Conservation (phyloP, 37 sponge, comb jelly and placozoan genomes). For the Spongilla lacustris region DNA sequence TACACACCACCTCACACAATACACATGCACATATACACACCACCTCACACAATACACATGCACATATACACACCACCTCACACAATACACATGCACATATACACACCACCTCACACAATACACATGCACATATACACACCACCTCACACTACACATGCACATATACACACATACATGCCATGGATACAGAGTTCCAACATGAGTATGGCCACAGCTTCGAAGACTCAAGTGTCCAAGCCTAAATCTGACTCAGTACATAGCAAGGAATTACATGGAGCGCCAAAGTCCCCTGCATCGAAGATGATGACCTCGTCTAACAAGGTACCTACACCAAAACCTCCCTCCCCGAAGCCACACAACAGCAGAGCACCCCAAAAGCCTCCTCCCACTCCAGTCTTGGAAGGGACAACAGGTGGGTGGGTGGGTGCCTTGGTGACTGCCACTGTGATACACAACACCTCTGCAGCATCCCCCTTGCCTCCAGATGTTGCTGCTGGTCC, state of each 20-base stretch:
- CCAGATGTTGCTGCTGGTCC: conserved; percentile 3
- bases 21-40: too few relatives aligned
- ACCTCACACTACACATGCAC: too few relatives aligned
- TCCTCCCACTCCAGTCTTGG: background rate
- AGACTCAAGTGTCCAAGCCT: background rate
- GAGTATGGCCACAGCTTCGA: too few relatives aligned
- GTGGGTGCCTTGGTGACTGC: background rate
- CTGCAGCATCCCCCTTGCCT: conserved; percentile 19
- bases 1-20: too few relatives aligned
- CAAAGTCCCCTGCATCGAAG: background rate
- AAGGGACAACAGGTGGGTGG: background rate
- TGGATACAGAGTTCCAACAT: too few relatives aligned
- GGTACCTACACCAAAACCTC: background rate
- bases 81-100: conserved; percentile 8
- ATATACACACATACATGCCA: too few relatives aligned
- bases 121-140: too few relatives aligned
- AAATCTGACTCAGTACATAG: background rate
- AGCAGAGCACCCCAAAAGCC: background rate
- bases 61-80: background rate
- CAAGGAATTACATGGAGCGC: background rate
- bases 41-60: too few relatives aligned
- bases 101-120: conserved; percentile 5
- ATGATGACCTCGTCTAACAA: background rate
- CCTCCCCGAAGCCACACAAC: background rate
- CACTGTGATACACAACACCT: background rate